Base-by-base conservation (phyloP, 2,797 vertebrate species). In the Typhlichthys eigenmanni region DNA sequence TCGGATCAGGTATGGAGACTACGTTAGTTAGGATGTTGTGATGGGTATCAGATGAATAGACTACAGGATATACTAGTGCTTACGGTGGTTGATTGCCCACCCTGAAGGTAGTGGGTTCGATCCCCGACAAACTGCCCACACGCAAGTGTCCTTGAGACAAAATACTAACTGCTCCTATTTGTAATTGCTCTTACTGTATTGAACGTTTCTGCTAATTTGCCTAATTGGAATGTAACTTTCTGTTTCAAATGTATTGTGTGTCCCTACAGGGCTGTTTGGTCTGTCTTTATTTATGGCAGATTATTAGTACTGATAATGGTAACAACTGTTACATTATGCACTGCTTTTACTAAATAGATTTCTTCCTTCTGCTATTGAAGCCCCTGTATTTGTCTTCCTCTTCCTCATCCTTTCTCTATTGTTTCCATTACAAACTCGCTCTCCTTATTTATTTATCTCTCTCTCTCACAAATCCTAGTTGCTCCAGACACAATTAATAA, bases 401-500 rank as follows among this genome's bases (percentile, higher is more conserved):
- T 19, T 19, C 48, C 34, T 29, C 29, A 64, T 70, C 75, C 58
- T 7, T 12, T 14, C n/a, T 64, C 19, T 34, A 8, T 34, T 16
- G 47, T 64, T 5, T 55, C 12, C 29, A 24, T 24, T 24, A 24
- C 24, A 24, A 24, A 3, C 2, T 24, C 24, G 2, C 24, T 24
- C 24, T 24, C 2, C 0, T 24, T 24, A 24, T 24, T 24, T 24
- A 73, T 48, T 13, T 69, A 11, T 32, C 52, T 10, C 48, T 29
- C 29, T 57, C 9, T 69, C 10, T 63, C 13, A 14, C 16, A 51
- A 63, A 57, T 81, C 43, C 74, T 24, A 98, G 97, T 98, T 82
- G 96, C 95, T 56, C 96, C 97, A 6, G 96, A 98, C 82, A 96
- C 96, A 6, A 98, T 98, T 84, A 98, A 98, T 90, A 97, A 95